Conservation (phyloP, 92 coral and sea anemone species). For the Micromussa lordhowensis region DNA sequence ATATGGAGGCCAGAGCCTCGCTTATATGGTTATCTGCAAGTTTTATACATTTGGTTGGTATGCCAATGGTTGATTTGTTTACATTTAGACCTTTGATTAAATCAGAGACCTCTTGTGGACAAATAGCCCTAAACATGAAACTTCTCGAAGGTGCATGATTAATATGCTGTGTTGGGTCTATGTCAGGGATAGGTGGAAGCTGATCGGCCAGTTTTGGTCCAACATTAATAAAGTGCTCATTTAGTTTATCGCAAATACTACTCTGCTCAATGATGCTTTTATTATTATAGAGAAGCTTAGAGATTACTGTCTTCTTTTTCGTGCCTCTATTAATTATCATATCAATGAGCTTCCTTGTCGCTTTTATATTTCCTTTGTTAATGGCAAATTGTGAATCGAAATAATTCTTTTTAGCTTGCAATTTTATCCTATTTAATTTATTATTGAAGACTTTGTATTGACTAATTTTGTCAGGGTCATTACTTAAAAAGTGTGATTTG, state of each 20-base stretch:
- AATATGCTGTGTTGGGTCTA: conserved; percentile 29
- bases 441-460: too few relatives aligned
- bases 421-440: too few relatives aligned
- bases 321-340: conserved; percentile 36
- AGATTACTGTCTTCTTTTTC: too few relatives aligned
- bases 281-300: too few relatives aligned
- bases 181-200: background rate
- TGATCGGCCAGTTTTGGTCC: conserved; percentile 42
- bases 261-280: too few relatives aligned
- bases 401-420: too few relatives aligned
- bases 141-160: conserved; percentile 28
- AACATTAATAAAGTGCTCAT: conserved; percentile 41
- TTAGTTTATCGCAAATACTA: conserved; percentile 21
- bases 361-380: conserved; percentile 46
- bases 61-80: conserved; percentile 47
- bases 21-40: conserved; percentile 41
- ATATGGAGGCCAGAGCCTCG: conserved; percentile 38
- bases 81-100: conserved; percentile 24
- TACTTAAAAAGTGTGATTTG: too few relatives aligned
- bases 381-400: conserved; percentile 18
- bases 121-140: conserved; percentile 36
- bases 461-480: too few relatives aligned
- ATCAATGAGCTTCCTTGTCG: conserved; percentile 59
- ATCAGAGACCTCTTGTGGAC: conserved; percentile 33
- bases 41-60: conserved; percentile 45